Conservation (phyloP, 2,797 vertebrate species). For the Furcifer pardalis region DNA sequence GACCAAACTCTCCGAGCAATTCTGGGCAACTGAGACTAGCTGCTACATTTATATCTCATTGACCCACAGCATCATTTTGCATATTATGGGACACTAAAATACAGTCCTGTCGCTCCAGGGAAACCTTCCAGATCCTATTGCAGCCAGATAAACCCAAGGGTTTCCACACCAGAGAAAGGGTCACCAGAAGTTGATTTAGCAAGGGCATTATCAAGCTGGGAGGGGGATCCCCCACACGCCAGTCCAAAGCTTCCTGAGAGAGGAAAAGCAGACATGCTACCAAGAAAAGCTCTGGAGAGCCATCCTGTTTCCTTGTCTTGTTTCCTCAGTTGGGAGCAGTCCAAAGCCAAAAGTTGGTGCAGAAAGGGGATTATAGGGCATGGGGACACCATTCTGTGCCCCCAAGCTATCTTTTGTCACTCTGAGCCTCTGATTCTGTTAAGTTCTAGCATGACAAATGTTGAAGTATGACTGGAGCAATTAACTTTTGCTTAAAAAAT, state of each 20-base stretch:
- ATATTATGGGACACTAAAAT: neutral
- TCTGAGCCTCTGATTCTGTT: neutral
- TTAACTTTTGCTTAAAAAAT: no score
- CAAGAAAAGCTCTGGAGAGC: neutral
- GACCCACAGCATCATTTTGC: neutral
- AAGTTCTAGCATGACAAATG: neutral
- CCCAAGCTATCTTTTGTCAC: neutral
- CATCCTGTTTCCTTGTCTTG: neutral
- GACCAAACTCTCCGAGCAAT: neutral
- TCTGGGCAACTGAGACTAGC: neutral
- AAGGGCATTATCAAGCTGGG: neutral
- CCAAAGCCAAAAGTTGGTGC: neutral
- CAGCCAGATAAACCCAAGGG: neutral
- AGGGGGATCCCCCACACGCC: neutral
- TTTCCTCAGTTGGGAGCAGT: neutral
- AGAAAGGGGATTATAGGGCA: neutral
- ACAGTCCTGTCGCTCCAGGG: neutral
- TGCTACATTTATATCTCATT: neutral
- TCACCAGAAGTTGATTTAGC: neutral
- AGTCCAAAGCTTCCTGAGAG: neutral
- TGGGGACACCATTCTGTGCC: neutral
- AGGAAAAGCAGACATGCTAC: neutral
- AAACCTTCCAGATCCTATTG: neutral
- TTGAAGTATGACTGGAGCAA: no score
- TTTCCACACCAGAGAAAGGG: neutral